Percentiles rank a stretch among this genome's conserved stretches.
These are phyloP conservation scores for Amblyjoppa fuscipennis DNA, from an alignment of 2,888 invertebrate genomes.

Conservation along the genomic window DNA sequence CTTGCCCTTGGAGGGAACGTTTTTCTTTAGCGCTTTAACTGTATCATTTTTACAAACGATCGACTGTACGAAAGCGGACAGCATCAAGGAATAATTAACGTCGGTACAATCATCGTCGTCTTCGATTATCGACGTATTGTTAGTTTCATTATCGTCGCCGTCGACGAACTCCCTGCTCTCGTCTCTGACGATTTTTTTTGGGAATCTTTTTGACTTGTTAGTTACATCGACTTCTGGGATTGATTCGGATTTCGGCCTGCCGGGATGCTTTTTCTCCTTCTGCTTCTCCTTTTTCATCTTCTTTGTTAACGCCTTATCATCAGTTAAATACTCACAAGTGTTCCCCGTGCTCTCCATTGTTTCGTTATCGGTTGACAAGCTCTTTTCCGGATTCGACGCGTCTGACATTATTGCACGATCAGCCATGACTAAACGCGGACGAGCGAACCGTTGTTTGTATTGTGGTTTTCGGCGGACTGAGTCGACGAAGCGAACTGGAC, in stretches of 20 bases:
- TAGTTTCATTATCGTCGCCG: conserved; percentile 11
- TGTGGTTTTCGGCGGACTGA: neutral
- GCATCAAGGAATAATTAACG: conserved; percentile 34
- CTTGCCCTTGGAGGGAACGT: conserved; percentile 18
- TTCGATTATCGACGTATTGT: neutral
- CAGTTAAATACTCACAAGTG: conserved; percentile 9
- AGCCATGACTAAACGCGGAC: neutral
- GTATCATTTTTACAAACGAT: conserved; percentile 53
- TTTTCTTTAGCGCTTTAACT: conserved; percentile 37
- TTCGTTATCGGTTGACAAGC: neutral
- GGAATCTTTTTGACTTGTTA: neutral
- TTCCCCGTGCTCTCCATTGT: neutral
- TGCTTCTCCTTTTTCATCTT: conserved; percentile 65
- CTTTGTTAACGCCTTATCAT: conserved; percentile 54
- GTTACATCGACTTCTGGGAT: neutral
- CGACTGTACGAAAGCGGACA: conserved; percentile 61
- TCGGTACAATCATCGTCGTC: conserved; percentile 21
- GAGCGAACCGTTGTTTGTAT: neutral
- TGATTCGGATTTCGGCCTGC: conserved; percentile 12
- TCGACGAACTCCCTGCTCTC: neutral
- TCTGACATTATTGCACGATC: neutral
- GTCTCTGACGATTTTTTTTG: neutral
- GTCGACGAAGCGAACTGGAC: neutral
- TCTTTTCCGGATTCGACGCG: neutral
- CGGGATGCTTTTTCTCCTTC: conserved; percentile 50